Base-by-base conservation (phyloP, 1,140 invertebrate species). In the Melanaphis sacchari region DNA sequence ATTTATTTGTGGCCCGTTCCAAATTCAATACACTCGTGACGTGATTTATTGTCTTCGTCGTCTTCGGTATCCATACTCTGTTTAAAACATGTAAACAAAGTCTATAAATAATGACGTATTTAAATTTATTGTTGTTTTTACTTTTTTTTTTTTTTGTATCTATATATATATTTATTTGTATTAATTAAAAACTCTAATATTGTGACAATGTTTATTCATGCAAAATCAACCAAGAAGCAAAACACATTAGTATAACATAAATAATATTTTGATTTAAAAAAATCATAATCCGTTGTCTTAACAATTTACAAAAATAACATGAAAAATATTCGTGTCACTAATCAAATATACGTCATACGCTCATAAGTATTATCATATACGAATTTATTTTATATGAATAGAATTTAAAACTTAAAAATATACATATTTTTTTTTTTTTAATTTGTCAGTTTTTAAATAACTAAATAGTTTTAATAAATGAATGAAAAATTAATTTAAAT, bases 21-120 rank as follows among this genome's bases (percentile, higher is more conserved):
- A 7, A 43, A 31, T 91, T 41, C 31, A 1, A n/a, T 76, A n/a
- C 0, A 26, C 49, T 54, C 40, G 46, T 90, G 18, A 76, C 59
- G 43, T 41, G 21, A 31, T 31, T 22, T 26, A 41, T 93, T 85
- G 24, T 85, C 91, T 22, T 93, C 91, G 24, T 84, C 91, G 46
- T 84, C 91, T 11, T 52, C 91, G 36, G 41, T 26, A 36, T 92
- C 91, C 91, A 92, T 92, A 7, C n/a, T 43, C 90, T 91, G 66
- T 9, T 76, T 1, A 66, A 52, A 24, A 59, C 2, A 5, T 26
- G 41, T 66, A 41, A 31, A 46, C 6, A 6, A 49, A 88, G 43
- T 36, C 43, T 18, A 88, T 88, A 49, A 15, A 21, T 18, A 43
- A 87, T 43, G 1, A 49, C 85, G 31, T 36, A 36, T 49, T 46